phyloP scores from a whole-genome alignment of 2,797 vertebrate genomes.

The Hozukius guyotensis region DNA sequence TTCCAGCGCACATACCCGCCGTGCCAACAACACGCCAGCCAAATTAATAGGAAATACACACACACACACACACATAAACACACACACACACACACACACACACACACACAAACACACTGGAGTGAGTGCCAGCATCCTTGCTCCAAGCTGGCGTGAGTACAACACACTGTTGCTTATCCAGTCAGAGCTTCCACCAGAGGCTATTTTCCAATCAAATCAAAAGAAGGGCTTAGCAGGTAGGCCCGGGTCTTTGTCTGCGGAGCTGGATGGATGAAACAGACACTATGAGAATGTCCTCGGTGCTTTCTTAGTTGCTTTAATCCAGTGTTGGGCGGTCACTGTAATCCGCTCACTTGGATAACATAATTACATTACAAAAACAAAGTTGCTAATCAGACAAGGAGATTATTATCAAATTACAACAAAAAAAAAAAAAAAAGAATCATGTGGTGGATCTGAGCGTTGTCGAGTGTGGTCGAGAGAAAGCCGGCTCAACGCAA shows the following conservation, averaged over 20 bases:
- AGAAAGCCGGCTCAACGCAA: conserved; percentile 7
- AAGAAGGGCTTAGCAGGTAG: conserved; percentile 75
- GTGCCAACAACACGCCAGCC: conserved; percentile 71
- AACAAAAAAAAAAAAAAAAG: not conserved
- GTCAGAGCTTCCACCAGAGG: conserved; percentile 65
- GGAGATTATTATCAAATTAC: conserved; percentile 59
- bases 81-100: conserved; percentile 24
- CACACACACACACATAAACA: conserved; percentile 18
- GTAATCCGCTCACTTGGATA: conserved; percentile 67
- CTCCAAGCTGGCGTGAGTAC: conserved; percentile 67
- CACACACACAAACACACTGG: conserved; percentile 5
- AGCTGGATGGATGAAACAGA: conserved; percentile 65
- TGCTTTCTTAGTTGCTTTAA: conserved; percentile 59
- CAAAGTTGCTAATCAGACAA: conserved; percentile 59
- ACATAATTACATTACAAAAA: conserved; percentile 58
- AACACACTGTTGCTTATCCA: conserved; percentile 68
- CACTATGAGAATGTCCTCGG: conserved; percentile 64
- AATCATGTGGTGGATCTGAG: not conserved
- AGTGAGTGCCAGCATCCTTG: conserved; percentile 65
- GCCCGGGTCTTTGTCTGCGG: conserved; percentile 55
- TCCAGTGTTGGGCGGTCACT: conserved; percentile 52
- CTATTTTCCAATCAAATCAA: conserved; percentile 73
- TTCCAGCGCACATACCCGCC: conserved; percentile 70
- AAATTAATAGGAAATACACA: conserved; percentile 76
- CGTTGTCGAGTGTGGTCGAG: not conserved